Evolutionary conservation across 1,140 invertebrate species (phyloP), one percentile per base, ranked within the genome.

Genomic region (Gerris buenoi): DNA sequence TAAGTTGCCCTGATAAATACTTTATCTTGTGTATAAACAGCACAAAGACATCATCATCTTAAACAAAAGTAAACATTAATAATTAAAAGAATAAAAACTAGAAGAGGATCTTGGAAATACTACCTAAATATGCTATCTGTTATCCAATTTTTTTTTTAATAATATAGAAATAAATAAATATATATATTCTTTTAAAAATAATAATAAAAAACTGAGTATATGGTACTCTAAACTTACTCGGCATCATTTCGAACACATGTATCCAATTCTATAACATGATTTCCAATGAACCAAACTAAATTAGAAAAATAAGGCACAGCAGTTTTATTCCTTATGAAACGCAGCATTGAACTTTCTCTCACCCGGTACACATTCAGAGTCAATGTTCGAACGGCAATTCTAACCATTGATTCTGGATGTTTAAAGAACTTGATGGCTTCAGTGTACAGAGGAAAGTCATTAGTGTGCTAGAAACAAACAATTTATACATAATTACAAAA

Each of bases 361-460:
- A 98, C 93, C 82, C 84, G 82, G 76, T 97, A 99, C 0, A 99
- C 95, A 81, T 99, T 99, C 22, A 99, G 81, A 1, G 96, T 97
- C 62, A 99, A 84, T 3, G 96, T 99, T 67, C 97, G 80, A 1
- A 99, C 97, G 27, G 97, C 97, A 72, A 99, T 99, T 26, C 97
- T 83, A 57, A 99, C 97, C 97, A 99, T 99, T 66, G 91, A 92
- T 79, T 99, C 97, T 0, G 89, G 86, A 79, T 98, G 96, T 79
- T 98, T 98, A 78, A 98, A 99, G 79, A 99, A 98, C 78, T 98
- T 98, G 63, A 99, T 97, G 29, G 95, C 95, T 81, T 99, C 97
- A 2, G 96, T 98, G 74, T 98, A 98, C 0, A 99, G 80, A 22
- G 97, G 96, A 80, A 99, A 99, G 78, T 99, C 97, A 81, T 98